A percentile compares a stretch with the other conserved stretches of the same genome.
Conservation (phyloP, 2,888 invertebrate genomes). For the Melieria crassipennis region DNA sequence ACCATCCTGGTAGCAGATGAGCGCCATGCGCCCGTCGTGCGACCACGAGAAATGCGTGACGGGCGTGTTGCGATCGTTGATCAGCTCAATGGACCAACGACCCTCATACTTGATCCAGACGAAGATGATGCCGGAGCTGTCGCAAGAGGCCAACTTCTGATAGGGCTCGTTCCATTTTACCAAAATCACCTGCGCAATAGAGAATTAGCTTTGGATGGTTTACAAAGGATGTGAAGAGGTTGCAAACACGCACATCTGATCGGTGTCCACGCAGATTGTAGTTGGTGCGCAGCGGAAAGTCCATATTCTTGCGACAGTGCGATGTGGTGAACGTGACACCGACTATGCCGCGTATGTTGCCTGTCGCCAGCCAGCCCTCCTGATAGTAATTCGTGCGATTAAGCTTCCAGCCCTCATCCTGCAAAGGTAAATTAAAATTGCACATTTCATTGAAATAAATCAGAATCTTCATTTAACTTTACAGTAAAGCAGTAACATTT, state of each 20-base stretch:
- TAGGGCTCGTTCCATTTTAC: constrained; percentile 99
- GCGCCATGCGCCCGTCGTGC: constrained; percentile 97
- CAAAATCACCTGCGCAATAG: constrained; percentile 77
- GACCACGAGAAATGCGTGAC: constrained; percentile 99
- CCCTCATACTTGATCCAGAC: constrained; percentile 99
- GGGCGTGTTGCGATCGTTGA: constrained; percentile 96
- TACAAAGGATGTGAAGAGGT: not conserved
- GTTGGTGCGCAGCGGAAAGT: constrained; percentile 90
- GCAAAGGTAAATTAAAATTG: constrained; percentile 48
- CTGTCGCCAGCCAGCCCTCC: constrained; percentile 97
- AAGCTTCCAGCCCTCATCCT: constrained; percentile 96
- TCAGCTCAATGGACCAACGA: constrained; percentile 98
- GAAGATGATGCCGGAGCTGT: constrained; percentile 97
- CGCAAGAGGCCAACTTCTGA: constrained; percentile 97
- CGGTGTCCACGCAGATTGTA: constrained; percentile 97
- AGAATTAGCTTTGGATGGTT: not conserved
- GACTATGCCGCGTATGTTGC: constrained; percentile 92
- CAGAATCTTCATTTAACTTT: too few relatives aligned
- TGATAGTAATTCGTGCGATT: constrained; percentile 96
- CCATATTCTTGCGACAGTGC: constrained; percentile 86
- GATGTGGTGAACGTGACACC: constrained; percentile 97
- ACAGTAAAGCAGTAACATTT: too few relatives aligned
- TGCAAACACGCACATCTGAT: constrained; percentile 79
- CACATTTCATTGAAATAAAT: not conserved
- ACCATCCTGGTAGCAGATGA: constrained; percentile 98